Evolutionary conservation across 1,140 invertebrate species (phyloP).

Genomic region (Papilio glaucus): DNA sequence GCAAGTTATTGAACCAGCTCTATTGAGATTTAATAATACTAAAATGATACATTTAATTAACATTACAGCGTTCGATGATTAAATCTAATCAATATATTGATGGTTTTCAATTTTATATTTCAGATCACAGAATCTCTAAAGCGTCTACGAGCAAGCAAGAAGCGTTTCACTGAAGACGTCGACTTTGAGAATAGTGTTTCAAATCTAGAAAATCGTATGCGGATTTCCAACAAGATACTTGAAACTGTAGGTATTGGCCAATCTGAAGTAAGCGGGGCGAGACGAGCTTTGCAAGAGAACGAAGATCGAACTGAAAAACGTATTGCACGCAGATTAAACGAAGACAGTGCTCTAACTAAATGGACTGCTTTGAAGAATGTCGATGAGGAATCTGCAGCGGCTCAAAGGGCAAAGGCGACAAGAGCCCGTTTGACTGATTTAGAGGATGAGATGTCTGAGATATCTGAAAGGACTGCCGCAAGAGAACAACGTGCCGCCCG

Average conservation of each 20-base stretch:
- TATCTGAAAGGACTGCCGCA: constrained; percentile 83
- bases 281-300: constrained; percentile 77
- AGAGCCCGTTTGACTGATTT: constrained; percentile 84
- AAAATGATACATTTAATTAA: no score
- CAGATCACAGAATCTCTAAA: constrained; percentile 80
- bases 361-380: constrained; percentile 81
- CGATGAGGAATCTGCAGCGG: constrained; percentile 73
- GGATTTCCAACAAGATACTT: constrained; percentile 85
- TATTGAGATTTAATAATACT: no score
- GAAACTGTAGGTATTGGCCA: constrained; percentile 82
- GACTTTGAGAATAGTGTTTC: constrained; percentile 84
- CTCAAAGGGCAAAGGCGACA: constrained; percentile 68
- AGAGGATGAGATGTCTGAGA: constrained; percentile 85
- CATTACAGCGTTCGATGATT: no score
- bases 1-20: no score
- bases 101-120: constrained; percentile 45
- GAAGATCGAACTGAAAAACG: constrained; percentile 82
- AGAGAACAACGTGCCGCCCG: constrained; percentile 84
- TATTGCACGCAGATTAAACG: constrained; percentile 73
- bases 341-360: constrained; percentile 79
- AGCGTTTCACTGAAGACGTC: constrained; percentile 83
- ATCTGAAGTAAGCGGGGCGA: constrained; percentile 70
- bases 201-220: constrained; percentile 82
- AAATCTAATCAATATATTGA: no score
- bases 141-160: constrained; percentile 83